Percentiles rank a stretch among this genome's conserved stretches.
These are phyloP conservation scores for Amniataba percoides DNA, from an alignment of 2,797 vertebrate genomes.

Conservation along the genomic window DNA sequence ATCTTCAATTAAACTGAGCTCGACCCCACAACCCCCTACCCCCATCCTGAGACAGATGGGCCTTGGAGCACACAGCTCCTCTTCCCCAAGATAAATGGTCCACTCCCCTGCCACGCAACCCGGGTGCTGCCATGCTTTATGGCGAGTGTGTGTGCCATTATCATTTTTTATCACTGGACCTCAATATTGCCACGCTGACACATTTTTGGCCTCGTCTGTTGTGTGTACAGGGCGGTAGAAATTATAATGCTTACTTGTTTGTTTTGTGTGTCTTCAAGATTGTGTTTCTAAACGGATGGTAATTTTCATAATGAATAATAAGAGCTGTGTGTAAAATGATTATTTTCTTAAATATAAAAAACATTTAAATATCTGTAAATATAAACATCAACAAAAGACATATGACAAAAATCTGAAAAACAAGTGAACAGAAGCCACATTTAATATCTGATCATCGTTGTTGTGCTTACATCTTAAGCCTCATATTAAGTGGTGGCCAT, in stretches of 20 bases:
- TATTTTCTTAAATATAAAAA: not conserved
- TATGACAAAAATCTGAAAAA: constrained; percentile 7
- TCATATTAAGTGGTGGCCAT: not conserved
- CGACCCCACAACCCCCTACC: constrained; percentile 72
- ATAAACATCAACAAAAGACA: not conserved
- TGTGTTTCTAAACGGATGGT: not conserved
- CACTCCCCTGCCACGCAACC: constrained; percentile 57
- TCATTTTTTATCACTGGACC: constrained; percentile 54
- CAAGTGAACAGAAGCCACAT: constrained; percentile 7
- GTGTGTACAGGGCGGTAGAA: constrained; percentile 6
- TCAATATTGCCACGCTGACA: constrained; percentile 35
- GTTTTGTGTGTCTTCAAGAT: constrained; percentile 1
- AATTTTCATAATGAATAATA: not conserved
- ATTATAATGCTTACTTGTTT: constrained; percentile 7
- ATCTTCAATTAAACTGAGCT: constrained; percentile 87
- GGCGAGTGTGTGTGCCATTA: constrained; percentile 46
- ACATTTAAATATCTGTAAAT: not conserved
- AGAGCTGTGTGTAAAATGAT: not conserved
- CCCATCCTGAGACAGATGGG: constrained; percentile 77
- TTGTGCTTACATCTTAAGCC: constrained; percentile 16
- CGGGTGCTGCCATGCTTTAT: constrained; percentile 59
- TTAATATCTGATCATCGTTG: constrained; percentile 20
- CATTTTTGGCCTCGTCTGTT: constrained; percentile 43
- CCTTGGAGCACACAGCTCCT: constrained; percentile 56
- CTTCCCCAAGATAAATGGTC: constrained; percentile 78